Evolutionary conservation across 2,113 vertebrate genomes (phyloP).

Genomic region (Protobothrops flavoviridis): DNA sequence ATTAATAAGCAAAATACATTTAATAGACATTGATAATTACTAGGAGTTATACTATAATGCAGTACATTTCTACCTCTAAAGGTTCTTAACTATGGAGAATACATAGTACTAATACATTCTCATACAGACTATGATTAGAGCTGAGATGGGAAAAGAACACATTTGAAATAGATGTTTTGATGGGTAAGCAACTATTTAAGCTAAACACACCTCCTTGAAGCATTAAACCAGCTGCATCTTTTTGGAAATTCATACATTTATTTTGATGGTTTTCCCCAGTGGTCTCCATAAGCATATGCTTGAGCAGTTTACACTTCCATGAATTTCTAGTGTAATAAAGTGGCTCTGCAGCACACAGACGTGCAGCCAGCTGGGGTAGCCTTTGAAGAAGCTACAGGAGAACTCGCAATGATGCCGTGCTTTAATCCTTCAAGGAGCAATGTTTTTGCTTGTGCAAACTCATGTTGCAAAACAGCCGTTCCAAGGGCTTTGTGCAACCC

Average conservation of each 20-base stretch:
- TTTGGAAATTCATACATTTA: neutral
- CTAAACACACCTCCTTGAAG: neutral
- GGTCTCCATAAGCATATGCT: neutral
- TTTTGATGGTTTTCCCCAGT: neutral
- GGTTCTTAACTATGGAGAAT: neutral
- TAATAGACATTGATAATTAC: neutral
- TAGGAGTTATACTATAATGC: neutral
- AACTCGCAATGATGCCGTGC: neutral
- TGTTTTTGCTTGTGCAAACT: neutral
- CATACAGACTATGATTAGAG: neutral
- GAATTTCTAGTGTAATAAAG: neutral
- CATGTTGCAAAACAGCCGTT: neutral
- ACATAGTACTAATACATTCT: neutral
- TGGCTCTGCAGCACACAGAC: neutral
- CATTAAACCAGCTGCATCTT: neutral
- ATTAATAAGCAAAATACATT: neutral
- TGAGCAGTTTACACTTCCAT: neutral
- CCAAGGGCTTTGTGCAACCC: neutral
- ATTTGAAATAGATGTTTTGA: neutral
- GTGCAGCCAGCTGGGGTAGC: neutral
- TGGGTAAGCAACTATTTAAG: neutral
- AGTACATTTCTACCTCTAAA: neutral
- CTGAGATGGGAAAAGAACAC: rapidly evolving
- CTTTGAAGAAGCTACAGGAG: neutral
- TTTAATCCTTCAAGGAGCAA: neutral